phyloP scores from a whole-genome alignment of 2,888 invertebrate species.

The Neocrepidodera transversa region DNA sequence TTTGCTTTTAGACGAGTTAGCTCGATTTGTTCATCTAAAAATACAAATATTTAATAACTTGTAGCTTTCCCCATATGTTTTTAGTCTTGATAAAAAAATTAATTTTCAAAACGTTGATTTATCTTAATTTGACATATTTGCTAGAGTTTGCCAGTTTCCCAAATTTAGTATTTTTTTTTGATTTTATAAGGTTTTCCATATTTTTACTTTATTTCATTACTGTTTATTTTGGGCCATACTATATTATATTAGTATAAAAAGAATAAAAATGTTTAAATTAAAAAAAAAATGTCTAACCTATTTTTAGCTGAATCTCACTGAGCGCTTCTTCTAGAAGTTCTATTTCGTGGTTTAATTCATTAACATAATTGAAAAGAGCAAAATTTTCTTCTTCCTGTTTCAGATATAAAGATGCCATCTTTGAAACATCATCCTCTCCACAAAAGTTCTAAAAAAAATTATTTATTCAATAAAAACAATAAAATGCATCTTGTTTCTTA shows the following conservation, averaged over 20 bases:
- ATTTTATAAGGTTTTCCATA: no score
- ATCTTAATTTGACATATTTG: no score
- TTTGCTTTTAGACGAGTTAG: slow-evolving; percentile 65
- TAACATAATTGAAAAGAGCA: slow-evolving; percentile 89
- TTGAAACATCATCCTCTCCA: slow-evolving; percentile 67
- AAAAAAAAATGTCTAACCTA: slow-evolving; percentile 60
- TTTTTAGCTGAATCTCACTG: slow-evolving; percentile 67
- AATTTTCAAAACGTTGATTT: no score
- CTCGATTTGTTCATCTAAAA: slow-evolving; percentile 67
- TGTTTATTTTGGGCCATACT: no score
- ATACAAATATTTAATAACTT: not conserved
- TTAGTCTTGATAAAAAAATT: no score
- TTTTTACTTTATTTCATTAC: no score
- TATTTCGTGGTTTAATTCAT: slow-evolving; percentile 85
- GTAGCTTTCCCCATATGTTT: no score
- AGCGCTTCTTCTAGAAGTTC: slow-evolving; percentile 75
- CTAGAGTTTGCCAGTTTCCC: no score
- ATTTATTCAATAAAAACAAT: not conserved
- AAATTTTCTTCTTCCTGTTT: slow-evolving; percentile 91
- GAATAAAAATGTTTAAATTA: no score
- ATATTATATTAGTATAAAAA: no score
- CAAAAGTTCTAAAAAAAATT: slow-evolving; percentile 62
- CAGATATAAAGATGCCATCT: slow-evolving; percentile 75
- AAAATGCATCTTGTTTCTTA: no score
- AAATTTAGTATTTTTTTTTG: no score